A percentile compares a stretch with the other conserved stretches of the same genome.
These are phyloP conservation scores for Lucinisca nassula DNA, from an alignment of 2,888 invertebrate species.

Conservation along the genomic window DNA sequence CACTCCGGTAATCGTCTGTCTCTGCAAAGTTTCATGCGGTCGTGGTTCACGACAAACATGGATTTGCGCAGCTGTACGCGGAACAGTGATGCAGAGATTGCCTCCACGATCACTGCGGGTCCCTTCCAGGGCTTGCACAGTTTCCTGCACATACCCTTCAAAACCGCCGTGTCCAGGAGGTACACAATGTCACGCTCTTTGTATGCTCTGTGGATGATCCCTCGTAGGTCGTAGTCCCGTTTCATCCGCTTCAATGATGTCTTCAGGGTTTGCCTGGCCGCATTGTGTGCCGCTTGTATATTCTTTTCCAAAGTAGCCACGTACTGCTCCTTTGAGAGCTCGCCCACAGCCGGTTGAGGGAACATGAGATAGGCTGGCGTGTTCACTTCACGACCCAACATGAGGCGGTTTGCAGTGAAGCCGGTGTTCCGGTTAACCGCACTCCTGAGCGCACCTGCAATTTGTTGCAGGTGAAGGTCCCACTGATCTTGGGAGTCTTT, in stretches of 20 bases:
- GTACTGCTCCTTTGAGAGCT: not conserved
- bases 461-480: constrained; percentile 40
- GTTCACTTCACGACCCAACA: constrained; percentile 52
- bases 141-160: constrained; percentile 38
- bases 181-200: constrained; percentile 42
- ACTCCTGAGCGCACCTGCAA: constrained; percentile 43
- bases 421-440: constrained; percentile 52
- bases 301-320: not conserved
- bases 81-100: constrained; percentile 36
- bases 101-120: constrained; percentile 38
- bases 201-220: not conserved
- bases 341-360: not conserved
- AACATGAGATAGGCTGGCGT: constrained; percentile 46
- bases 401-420: constrained; percentile 52
- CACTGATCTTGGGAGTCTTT: constrained; percentile 21
- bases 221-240: constrained; percentile 37
- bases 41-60: constrained; percentile 35
- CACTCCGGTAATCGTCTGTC: constrained; percentile 33
- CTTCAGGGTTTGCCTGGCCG: constrained; percentile 18
- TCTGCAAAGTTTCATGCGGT: constrained; percentile 32
- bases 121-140: constrained; percentile 50
- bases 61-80: constrained; percentile 14
- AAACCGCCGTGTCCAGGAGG: constrained; percentile 16
- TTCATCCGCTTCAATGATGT: constrained; percentile 21
- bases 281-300: constrained; percentile 7